Evolutionary conservation across 2,113 vertebrate genomes (phyloP).

Genomic region (Leptobrachium ailaonicum): DNA sequence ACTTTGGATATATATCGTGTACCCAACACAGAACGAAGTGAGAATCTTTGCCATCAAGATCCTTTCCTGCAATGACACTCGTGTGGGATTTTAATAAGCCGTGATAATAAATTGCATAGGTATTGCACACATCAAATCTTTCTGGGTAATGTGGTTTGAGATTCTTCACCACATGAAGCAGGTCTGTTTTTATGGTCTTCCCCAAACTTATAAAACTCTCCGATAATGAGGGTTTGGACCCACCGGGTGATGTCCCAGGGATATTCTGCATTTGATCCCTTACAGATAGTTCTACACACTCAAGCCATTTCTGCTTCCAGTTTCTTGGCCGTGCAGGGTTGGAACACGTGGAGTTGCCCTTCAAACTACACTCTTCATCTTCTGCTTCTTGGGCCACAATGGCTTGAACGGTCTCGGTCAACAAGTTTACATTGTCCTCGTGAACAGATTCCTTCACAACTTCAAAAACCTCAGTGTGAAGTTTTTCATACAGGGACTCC

Average conservation of each 20-base stretch:
- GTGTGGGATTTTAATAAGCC: conserved; percentile 69
- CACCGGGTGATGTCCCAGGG: conserved; percentile 27
- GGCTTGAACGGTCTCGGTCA: conserved; percentile 73
- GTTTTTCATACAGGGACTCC: conserved; percentile 59
- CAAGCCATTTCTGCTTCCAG: conserved; percentile 70
- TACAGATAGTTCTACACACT: conserved; percentile 59
- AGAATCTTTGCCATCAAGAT: conserved; percentile 68
- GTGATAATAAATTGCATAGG: conserved; percentile 79
- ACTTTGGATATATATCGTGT: conserved; percentile 75
- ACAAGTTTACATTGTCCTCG: conserved; percentile 46
- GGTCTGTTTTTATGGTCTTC: conserved; percentile 74
- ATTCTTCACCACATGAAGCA: conserved; percentile 67
- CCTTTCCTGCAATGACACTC: conserved; percentile 55
- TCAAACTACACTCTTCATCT: conserved; percentile 62
- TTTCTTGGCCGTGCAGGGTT: conserved; percentile 64
- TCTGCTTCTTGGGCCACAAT: conserved; percentile 74
- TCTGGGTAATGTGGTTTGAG: conserved; percentile 74
- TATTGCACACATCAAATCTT: conserved; percentile 71
- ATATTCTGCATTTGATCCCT: conserved; percentile 62
- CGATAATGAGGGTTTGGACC: conserved; percentile 63
- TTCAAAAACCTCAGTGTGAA: conserved; percentile 59
- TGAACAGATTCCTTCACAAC: conserved; percentile 65
- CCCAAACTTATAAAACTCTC: conserved; percentile 73
- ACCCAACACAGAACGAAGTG: conserved; percentile 80
- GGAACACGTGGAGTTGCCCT: neutral